Evolutionary conservation across 1,140 invertebrate genomes (phyloP), one percentile per base, ranked within the genome.

Genomic region (Monochamus saltuarius): DNA sequence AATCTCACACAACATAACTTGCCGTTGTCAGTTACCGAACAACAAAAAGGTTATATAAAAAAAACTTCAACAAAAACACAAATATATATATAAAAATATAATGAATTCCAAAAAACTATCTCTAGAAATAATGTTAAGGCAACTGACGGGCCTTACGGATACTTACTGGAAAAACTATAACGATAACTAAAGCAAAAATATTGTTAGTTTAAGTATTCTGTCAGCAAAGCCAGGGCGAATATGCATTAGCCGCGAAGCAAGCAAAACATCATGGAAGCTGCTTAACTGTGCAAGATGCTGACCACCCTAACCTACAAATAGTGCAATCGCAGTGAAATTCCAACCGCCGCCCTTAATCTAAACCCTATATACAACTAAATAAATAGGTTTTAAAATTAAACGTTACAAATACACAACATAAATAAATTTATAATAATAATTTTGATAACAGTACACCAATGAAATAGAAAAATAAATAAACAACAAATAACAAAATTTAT

Each of bases 71-170:
- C 66, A 70, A 64, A 64, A 60, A 70, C 61, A 63, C 54, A 70
- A 36, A 56, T 59, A 66, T 66, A 70, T 61, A 70, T 68, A 68
- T 68, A 70, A 68, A 70, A 70, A 70, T 68, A 70, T 66, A 70
- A 61, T 66, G 16, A 55, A 58, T 67, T 69, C 63, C 10, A 62
- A 61, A 59, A 59, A 59, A 65, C 51, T 58, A 66, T 43, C 60
- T 66, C 62, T 55, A 42, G 14, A 55, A 43, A 17, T 45, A 56
- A 9, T 45, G 53, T 45, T 45, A 54, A 68, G 66, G 64, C 65
- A 68, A 70, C 68, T 66, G 68, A 70, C 69, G 59, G 62, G 61
- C 59, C 61, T 56, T 63, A 57, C 16, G 36, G 39, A 57, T 59
- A 43, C 35, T 29, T 34, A 45, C 22, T 29, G 22, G 22, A 29